These are phyloP conservation scores for Paramormyrops kingsleyae DNA, from an alignment of 2,113 vertebrate genomes.

Conservation along the genomic window DNA sequence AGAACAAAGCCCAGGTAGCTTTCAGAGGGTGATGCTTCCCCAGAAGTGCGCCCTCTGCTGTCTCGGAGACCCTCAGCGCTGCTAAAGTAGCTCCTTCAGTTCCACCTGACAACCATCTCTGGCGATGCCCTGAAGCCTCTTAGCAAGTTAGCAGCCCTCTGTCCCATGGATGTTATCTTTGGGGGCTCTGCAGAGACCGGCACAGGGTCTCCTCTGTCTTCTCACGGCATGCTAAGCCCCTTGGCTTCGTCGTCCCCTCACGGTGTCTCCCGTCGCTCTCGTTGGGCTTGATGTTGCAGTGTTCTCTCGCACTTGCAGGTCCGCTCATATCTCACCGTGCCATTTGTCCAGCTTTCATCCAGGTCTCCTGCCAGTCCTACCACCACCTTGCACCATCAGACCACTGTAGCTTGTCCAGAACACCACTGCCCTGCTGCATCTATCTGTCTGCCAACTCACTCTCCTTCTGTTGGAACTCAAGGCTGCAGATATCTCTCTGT, in stretches of 20 bases:
- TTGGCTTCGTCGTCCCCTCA: not conserved
- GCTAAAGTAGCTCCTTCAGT: not conserved
- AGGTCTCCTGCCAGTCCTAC: not conserved
- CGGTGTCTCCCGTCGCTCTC: not conserved
- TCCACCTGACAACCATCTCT: not conserved
- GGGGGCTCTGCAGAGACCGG: not conserved
- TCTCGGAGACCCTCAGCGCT: not conserved
- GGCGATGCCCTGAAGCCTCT: not conserved
- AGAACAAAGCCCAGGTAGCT: not conserved
- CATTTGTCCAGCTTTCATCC: not conserved
- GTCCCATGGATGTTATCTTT: not conserved
- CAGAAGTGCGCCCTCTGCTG: not conserved
- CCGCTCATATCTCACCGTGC: not conserved
- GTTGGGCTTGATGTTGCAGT: not conserved
- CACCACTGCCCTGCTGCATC: not conserved
- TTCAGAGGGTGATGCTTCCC: not conserved
- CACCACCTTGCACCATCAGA: not conserved
- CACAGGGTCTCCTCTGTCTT: not conserved
- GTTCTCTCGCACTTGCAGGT: not conserved
- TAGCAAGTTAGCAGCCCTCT: not conserved
- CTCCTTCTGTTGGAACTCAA: not conserved
- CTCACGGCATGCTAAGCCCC: not conserved
- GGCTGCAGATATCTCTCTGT: not conserved
- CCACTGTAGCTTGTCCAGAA: not conserved
- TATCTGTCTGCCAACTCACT: not conserved